Evolutionary conservation across 1,140 invertebrate species (phyloP), one percentile per base, ranked within the genome.

Genomic region (Liolophura sinensis): DNA sequence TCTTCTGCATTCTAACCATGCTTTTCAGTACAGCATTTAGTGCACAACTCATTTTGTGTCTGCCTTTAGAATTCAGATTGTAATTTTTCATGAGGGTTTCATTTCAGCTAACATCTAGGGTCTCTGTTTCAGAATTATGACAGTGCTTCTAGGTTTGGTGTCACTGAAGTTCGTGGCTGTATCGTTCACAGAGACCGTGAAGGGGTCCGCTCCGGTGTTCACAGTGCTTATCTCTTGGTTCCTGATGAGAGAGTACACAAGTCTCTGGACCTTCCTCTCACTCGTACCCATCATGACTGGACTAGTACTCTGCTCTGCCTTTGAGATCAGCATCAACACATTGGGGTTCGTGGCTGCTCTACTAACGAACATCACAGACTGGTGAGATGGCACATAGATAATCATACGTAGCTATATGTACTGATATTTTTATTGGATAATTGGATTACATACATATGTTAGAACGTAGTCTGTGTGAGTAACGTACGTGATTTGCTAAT

Each of bases 121-220:
- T 72, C 69, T 69, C 64, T 69, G 56, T 84, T 86, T 57, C 74
- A 91, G 90, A 76, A 93, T 92, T 84, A 88, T 89, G 52, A 92
- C 91, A 1, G 90, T 93, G 55, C 77, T 87, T 14, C 86, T 93
- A 60, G 92, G 92, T 64, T 83, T 94, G 68, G 86, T 93, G 51
- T 91, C 92, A 11, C 85, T 94, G 49, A 92, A 93, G 86, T 93
- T 90, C 85, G 91, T 93, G 61, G 91, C 92, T 61, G 92, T 93
- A 25, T 93, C 91, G 82, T 94, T 94, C 84, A 93, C 92, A 49
- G 92, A 93, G 83, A 93, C 92, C 20, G 91, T 94, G 22, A 94
- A 94, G 83, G 92, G 91, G 84, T 93, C 92, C 27, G 92, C 92
- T 27, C 92, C 92, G 64, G 84, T 93, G 47, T 94, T 93, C 80